Evolutionary conservation across 2,113 vertebrate species (phyloP).

Genomic region (Zosterops borbonicus): DNA sequence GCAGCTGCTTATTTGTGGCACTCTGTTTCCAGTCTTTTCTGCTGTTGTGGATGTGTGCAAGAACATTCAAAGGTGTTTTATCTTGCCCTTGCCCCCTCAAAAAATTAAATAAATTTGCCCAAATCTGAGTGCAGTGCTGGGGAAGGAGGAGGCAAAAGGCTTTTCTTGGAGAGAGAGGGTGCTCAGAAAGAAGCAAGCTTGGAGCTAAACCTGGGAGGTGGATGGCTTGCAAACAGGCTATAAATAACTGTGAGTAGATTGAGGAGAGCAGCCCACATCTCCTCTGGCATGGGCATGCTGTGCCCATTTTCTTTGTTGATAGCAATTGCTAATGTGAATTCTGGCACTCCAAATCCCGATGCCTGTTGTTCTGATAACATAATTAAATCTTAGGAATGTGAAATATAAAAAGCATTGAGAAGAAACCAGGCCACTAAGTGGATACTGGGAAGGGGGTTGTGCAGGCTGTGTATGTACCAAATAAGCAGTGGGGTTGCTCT

Average conservation of each 20-base stretch:
- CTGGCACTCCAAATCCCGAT: constrained; percentile 58
- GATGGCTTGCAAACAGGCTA: constrained; percentile 49
- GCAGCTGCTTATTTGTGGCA: background rate
- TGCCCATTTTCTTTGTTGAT: constrained; percentile 66
- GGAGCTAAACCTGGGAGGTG: constrained; percentile 49
- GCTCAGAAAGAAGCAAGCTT: background rate
- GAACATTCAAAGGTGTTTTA: background rate
- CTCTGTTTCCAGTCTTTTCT: background rate
- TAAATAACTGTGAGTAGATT: constrained; percentile 33
- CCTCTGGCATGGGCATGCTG: constrained; percentile 60
- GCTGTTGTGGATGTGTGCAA: background rate
- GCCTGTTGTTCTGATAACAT: constrained; percentile 67
- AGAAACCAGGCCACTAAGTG: constrained; percentile 17
- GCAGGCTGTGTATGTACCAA: background rate
- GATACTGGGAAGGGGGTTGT: background rate
- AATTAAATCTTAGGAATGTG: constrained; percentile 63
- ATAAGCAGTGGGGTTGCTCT: background rate
- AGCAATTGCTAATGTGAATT: constrained; percentile 68
- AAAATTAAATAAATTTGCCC: background rate
- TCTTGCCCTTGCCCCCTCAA: rapidly evolving
- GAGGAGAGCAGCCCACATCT: constrained; percentile 64
- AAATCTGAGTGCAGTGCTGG: background rate
- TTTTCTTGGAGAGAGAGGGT: background rate
- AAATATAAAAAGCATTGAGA: constrained; percentile 60
- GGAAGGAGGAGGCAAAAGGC: background rate